Conservation (phyloP, 2,113 vertebrate genomes). For the Gobiocypris rarus region DNA sequence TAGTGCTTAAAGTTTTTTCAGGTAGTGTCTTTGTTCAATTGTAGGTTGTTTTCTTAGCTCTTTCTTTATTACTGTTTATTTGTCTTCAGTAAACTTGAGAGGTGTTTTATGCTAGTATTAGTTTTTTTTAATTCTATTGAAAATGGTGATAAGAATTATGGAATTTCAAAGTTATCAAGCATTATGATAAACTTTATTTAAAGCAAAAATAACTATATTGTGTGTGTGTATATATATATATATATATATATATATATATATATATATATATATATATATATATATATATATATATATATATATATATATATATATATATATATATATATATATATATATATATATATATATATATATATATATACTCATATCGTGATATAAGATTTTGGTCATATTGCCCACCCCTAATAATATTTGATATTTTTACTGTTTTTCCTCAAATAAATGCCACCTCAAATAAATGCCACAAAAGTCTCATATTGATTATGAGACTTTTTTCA, state of each 20-base stretch:
- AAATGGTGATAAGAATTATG: no score
- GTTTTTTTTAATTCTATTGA: no score
- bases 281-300: not conserved
- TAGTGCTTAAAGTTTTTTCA: no score
- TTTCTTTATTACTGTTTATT: no score
- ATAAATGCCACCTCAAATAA: not conserved
- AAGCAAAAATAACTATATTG: not conserved
- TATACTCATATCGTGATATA: not conserved
- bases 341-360: not conserved
- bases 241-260: not conserved
- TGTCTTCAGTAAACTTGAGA: no score
- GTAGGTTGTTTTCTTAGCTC: no score
- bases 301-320: not conserved
- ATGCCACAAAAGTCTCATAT: not conserved
- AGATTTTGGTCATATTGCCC: not conserved
- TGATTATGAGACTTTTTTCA: not conserved
- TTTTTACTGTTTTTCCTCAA: not conserved
- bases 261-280: not conserved
- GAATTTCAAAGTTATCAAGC: no score
- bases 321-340: not conserved
- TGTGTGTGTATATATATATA: not conserved
- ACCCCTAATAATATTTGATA: not conserved
- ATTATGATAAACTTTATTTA: not conserved
- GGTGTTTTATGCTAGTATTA: no score
- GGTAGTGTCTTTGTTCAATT: no score